Evolutionary conservation across 2,797 vertebrate genomes (phyloP).

Genomic region (Adrianichthys oophorus): DNA sequence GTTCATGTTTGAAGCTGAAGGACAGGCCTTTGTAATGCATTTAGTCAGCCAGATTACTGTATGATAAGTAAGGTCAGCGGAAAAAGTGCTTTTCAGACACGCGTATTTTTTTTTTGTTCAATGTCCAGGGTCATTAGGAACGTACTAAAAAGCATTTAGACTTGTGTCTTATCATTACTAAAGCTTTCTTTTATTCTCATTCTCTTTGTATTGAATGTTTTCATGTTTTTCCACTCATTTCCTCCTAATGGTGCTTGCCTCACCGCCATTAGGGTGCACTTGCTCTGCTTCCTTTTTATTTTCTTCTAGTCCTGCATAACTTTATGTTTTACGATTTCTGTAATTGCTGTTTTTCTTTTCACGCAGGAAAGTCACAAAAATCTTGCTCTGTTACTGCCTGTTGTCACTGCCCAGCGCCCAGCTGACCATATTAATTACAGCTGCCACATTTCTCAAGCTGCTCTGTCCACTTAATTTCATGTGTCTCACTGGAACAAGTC

Average conservation of each 20-base stretch:
- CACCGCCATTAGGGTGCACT: not conserved
- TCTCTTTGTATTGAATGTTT: not conserved
- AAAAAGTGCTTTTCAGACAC: too few relatives aligned
- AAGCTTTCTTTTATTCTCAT: not conserved
- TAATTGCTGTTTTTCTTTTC: conserved; percentile 29
- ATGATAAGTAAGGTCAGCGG: too few relatives aligned
- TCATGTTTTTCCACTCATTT: conserved; percentile 6
- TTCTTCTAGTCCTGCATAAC: conserved; percentile 10
- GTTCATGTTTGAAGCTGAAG: too few relatives aligned
- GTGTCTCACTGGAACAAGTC: conserved; percentile 75
- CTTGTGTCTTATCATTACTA: not conserved
- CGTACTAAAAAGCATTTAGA: not conserved
- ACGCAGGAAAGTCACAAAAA: conserved; percentile 6
- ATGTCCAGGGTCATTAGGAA: not conserved
- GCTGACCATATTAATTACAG: conserved; percentile 60
- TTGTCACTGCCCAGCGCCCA: conserved; percentile 39
- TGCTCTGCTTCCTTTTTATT: conserved; percentile 4
- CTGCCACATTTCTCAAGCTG: conserved; percentile 55
- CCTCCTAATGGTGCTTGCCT: conserved; percentile 2
- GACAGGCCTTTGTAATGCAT: too few relatives aligned
- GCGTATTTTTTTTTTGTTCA: too few relatives aligned
- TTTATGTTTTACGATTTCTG: conserved; percentile 5
- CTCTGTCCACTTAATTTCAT: conserved; percentile 64
- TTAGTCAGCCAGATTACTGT: too few relatives aligned
- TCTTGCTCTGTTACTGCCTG: conserved; percentile 19